These are phyloP conservation scores for Drosophila takahashii DNA, from an alignment of 1,140 invertebrate species.

Conservation along the genomic window DNA sequence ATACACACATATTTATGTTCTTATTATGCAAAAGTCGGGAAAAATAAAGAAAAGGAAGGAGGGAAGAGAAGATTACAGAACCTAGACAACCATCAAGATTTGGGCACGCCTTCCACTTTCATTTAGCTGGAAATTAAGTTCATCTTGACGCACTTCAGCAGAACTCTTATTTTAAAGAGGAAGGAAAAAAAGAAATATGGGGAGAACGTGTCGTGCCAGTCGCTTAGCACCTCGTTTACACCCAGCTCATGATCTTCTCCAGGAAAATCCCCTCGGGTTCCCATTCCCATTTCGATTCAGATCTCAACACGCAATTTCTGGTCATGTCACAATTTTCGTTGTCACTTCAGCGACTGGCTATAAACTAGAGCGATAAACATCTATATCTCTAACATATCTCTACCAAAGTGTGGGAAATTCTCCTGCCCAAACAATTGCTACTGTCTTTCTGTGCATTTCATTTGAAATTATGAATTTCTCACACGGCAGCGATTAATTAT, in stretches of 20 bases:
- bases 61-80: neutral
- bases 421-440: slow-evolving; percentile 25
- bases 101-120: slow-evolving; percentile 7
- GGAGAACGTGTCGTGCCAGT: slow-evolving; percentile 32
- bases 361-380: slow-evolving; percentile 38
- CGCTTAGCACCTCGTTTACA: slow-evolving; percentile 68
- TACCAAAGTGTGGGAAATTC: slow-evolving; percentile 53
- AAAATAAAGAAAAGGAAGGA: neutral
- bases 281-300: slow-evolving; percentile 9
- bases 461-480: slow-evolving; percentile 70
- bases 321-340: slow-evolving; percentile 31
- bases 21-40: slow-evolving; percentile 11
- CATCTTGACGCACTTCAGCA: slow-evolving; percentile 10
- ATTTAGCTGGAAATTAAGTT: slow-evolving; percentile 62
- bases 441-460: slow-evolving; percentile 20
- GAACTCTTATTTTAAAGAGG: slow-evolving; percentile 3
- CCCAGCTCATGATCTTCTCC: slow-evolving; percentile 3
- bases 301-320: slow-evolving; percentile 30
- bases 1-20: slow-evolving; percentile 16
- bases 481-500: slow-evolving; percentile 75
- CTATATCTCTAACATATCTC: slow-evolving; percentile 2
- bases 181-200: neutral
- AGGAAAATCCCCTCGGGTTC: slow-evolving; percentile 17
- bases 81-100: slow-evolving; percentile 11
- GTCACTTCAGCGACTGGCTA: slow-evolving; percentile 5